Conservation (phyloP, 2,888 invertebrate genomes). For the Cyaniris semiargus region DNA sequence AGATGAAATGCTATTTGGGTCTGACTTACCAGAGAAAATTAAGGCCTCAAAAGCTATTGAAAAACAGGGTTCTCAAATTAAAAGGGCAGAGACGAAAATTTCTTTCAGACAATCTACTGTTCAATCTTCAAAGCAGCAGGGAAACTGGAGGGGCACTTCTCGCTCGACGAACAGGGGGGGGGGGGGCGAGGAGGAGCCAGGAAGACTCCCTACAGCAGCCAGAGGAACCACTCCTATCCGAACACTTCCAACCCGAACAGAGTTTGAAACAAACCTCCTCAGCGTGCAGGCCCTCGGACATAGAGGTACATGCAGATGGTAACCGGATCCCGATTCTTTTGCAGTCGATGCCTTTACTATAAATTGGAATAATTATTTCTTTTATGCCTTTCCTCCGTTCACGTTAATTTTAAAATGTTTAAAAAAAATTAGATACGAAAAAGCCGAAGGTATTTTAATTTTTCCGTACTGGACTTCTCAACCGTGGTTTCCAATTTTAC, state of each 20-base stretch:
- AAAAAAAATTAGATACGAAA: no score
- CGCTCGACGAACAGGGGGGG: slow-evolving; percentile 37
- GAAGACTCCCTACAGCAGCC: neutral
- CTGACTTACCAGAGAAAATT: neutral
- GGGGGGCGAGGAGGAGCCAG: slow-evolving; percentile 39
- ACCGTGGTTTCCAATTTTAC: no score
- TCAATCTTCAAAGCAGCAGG: slow-evolving; percentile 36
- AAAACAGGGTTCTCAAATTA: slow-evolving; percentile 22
- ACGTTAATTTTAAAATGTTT: no score
- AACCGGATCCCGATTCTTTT: no score
- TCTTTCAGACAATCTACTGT: neutral
- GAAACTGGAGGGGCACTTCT: slow-evolving; percentile 43
- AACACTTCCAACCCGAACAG: neutral
- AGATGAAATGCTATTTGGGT: slow-evolving; percentile 32
- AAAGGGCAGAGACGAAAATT: neutral
- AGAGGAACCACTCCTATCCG: neutral
- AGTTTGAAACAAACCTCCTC: slow-evolving; percentile 8
- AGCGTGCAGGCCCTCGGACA: slow-evolving; percentile 12
- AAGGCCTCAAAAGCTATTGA: neutral
- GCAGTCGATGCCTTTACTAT: no score
- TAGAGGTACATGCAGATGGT: slow-evolving; percentile 39
- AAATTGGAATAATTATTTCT: no score
- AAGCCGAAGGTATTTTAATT: no score
- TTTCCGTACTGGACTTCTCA: no score
- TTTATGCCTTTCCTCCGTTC: no score